A percentile compares a stretch with the other conserved stretches of the same genome.
Conservation (phyloP, 2,113 vertebrate genomes). For the Sinocyclocheilus maitianheensis region DNA sequence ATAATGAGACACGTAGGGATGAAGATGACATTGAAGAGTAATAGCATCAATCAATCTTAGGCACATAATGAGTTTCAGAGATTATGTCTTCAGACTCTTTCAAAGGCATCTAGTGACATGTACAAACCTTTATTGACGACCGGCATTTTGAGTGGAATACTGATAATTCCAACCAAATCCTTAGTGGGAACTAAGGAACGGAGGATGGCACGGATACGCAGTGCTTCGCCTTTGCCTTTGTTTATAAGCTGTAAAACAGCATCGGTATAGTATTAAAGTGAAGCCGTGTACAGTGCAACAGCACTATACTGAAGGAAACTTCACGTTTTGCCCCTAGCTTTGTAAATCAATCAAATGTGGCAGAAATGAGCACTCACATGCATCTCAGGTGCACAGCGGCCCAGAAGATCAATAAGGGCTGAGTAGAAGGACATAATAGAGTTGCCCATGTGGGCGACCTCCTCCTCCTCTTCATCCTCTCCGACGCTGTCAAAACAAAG, state of each 20-base stretch:
- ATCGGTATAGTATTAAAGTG: constrained; percentile 4
- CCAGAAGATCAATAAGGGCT: constrained; percentile 94
- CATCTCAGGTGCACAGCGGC: constrained; percentile 96
- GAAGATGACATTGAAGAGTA: not conserved
- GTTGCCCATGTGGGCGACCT: constrained; percentile 93
- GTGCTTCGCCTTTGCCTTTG: constrained; percentile 94
- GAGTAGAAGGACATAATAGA: constrained; percentile 99
- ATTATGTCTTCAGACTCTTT: not conserved
- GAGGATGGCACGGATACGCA: constrained; percentile 94
- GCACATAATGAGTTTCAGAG: not conserved
- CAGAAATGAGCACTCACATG: constrained; percentile 80
- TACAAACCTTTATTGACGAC: constrained; percentile 89
- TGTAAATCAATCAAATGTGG: not conserved
- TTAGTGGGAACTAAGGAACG: constrained; percentile 92
- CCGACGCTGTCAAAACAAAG: constrained; percentile 69
- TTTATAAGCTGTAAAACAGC: constrained; percentile 86
- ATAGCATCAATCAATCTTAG: not conserved
- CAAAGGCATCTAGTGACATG: not conserved
- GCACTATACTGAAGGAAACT: not conserved
- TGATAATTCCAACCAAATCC: constrained; percentile 95
- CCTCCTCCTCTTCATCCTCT: constrained; percentile 79
- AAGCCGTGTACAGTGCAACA: not conserved
- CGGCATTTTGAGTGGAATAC: constrained; percentile 91
- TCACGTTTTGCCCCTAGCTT: not conserved
- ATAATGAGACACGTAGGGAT: not conserved